Base-by-base conservation (phyloP, 2,113 vertebrate genomes). In the Macquaria australasica region DNA sequence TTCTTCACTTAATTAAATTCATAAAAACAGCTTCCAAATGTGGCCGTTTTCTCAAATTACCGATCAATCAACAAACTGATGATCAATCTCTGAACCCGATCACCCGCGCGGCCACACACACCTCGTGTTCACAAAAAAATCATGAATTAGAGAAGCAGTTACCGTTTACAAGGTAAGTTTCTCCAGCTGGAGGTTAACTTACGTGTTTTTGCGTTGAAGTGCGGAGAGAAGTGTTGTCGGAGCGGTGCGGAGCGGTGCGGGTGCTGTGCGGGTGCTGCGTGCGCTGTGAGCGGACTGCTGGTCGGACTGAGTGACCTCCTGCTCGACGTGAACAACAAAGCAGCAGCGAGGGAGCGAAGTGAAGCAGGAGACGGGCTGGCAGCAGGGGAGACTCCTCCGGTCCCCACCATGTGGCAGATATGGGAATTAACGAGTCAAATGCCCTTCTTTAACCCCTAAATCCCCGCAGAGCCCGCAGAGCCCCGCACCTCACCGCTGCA, bases 391-490 rank as follows among this genome's bases (percentile, higher is more conserved):
- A 1, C 73, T 80, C 60, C 62, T n/a, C 45, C 10, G 15, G 45
- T 62, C 72, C 31, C 81, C 91, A 55, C 89, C 87, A 2, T 84
- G 91, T 89, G 91, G 91, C 81, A 58, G 87, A 83, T 51, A 73
- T 60, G 79, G 18, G 89, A 62, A 89, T 10, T 37, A 64, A 58
- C 60, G 1, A 37, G 50, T 55, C 28, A 21, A 2, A 25, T 23
- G 23, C 3, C 56, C 50, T 11, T 12, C n/a, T 28, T 85, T 85
- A 88, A 88, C 89, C 64, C 83, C n/a, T 62, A 7, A 83, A 71
- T 16, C 76, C 72, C 85, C 75, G 60, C 79, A n/a, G 8, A 25
- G 55, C 56, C 23, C 14, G 18, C 31, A 18, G 8, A 15, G 15
- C 48, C 34, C 45, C 45, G 14, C 45, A 48, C 45, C 43, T 16